Evolutionary conservation across 92 coral and sea anemone species (phyloP).

Genomic region (Parazoanthus atlanticus): DNA sequence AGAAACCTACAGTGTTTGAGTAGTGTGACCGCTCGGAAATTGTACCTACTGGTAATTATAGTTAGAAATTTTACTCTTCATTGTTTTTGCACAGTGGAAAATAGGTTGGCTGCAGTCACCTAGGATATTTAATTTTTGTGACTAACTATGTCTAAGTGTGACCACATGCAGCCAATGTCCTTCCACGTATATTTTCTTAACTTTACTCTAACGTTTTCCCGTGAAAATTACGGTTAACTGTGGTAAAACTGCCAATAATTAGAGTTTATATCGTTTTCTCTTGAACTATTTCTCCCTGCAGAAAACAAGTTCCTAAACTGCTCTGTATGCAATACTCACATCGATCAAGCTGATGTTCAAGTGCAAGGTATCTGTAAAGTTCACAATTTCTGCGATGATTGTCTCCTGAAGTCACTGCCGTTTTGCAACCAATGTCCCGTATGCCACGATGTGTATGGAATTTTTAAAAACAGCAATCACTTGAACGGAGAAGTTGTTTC

Average conservation of each 20-base stretch:
- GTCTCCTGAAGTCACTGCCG: background rate
- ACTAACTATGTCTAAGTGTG: too few relatives aligned
- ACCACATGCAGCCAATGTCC: too few relatives aligned
- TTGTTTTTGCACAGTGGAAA: too few relatives aligned
- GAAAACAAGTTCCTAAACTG: background rate
- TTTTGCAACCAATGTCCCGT: slow-evolving; percentile 31
- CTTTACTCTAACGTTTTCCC: background rate
- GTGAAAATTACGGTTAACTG: background rate
- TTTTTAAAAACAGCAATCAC: background rate
- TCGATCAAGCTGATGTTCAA: background rate
- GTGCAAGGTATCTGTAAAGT: background rate
- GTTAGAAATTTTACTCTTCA: too few relatives aligned
- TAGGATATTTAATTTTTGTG: too few relatives aligned
- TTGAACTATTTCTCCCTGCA: background rate
- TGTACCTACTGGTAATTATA: too few relatives aligned
- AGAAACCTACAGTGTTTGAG: too few relatives aligned
- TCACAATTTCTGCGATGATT: slow-evolving; percentile 17
- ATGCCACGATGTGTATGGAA: slow-evolving; percentile 27
- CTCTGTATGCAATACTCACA: background rate
- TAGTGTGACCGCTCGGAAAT: too few relatives aligned
- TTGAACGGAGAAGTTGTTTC: background rate
- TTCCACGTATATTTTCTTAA: too few relatives aligned
- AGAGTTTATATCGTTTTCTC: background rate
- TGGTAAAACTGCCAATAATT: background rate
- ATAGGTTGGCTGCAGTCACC: too few relatives aligned